Conservation (phyloP, 1,140 invertebrate species). For the Pogonomyrmex barbatus region DNA sequence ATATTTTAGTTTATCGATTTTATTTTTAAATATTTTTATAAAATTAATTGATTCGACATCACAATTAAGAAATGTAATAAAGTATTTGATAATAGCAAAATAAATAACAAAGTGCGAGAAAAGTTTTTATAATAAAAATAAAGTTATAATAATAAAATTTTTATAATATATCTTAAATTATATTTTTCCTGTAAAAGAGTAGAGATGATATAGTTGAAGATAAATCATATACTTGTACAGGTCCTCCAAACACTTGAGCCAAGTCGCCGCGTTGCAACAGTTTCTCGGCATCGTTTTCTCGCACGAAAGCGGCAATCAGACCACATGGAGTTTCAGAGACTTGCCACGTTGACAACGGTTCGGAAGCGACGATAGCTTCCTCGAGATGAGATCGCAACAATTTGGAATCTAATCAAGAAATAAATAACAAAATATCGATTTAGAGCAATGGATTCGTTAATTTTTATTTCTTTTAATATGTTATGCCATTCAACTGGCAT, state of each 20-base stretch:
- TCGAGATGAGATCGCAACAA: conserved; percentile 79
- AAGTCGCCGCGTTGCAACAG: conserved; percentile 81
- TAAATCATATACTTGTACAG: conserved; percentile 81
- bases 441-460: not conserved
- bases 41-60: not conserved
- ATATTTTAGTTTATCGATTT: not conserved
- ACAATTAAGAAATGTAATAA: not conserved
- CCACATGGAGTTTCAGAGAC: conserved; percentile 84
- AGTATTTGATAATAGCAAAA: not conserved
- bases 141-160: no score
- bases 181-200: not conserved
- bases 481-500: not conserved
- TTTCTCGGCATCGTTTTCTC: conserved; percentile 83
- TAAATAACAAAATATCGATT: conserved; percentile 1
- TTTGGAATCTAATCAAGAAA: conserved; percentile 61
- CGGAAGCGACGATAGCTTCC: conserved; percentile 78
- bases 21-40: not conserved
- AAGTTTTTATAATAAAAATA: not conserved
- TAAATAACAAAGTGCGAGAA: not conserved
- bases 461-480: not conserved
- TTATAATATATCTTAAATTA: not conserved
- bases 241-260: conserved; percentile 80
- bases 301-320: conserved; percentile 81
- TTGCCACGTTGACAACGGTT: conserved; percentile 80
- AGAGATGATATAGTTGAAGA: not conserved